Conservation (phyloP, 2,797 vertebrate genomes). For the Hoplostethus atlanticus region DNA sequence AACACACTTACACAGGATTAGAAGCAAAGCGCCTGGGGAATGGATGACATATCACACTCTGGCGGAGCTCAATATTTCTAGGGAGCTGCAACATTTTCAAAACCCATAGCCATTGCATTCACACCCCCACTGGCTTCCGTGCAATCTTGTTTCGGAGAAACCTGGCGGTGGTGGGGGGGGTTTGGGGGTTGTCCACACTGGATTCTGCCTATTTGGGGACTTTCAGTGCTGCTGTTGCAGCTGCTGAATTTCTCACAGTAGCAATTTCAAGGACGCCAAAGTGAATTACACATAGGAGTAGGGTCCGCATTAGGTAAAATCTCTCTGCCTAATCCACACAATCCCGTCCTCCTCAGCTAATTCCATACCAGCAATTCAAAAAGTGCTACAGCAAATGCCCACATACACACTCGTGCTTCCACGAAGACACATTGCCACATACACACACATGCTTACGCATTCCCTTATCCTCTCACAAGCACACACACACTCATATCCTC, state of each 20-base stretch:
- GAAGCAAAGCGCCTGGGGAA: slow-evolving; percentile 34
- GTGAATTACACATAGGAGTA: slow-evolving; percentile 80
- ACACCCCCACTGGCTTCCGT: slow-evolving; percentile 45
- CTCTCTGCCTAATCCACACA: slow-evolving; percentile 76
- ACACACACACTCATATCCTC: slow-evolving; percentile 1
- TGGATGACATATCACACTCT: slow-evolving; percentile 33
- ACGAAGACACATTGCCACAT: slow-evolving; percentile 9
- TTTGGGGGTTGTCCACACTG: slow-evolving; percentile 58
- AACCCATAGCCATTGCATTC: slow-evolving; percentile 40
- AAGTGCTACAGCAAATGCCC: slow-evolving; percentile 28
- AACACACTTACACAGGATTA: slow-evolving; percentile 55
- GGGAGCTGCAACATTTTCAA: slow-evolving; percentile 56
- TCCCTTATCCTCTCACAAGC: slow-evolving; percentile 45
- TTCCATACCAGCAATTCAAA: slow-evolving; percentile 69
- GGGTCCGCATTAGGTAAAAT: slow-evolving; percentile 72
- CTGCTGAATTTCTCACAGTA: slow-evolving; percentile 83
- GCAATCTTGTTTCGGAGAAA: slow-evolving; percentile 62
- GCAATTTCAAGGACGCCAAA: slow-evolving; percentile 84
- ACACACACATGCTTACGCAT: slow-evolving; percentile 40
- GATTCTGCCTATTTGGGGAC: slow-evolving; percentile 65
- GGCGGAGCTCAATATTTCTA: slow-evolving; percentile 58
- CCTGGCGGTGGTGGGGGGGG: slow-evolving; percentile 56
- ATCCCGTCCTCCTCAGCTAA: slow-evolving; percentile 75
- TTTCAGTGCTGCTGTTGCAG: slow-evolving; percentile 71
- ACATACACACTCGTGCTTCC: slow-evolving; percentile 34